A percentile compares a stretch with the other conserved stretches of the same genome.
Evolutionary conservation across 1,140 invertebrate genomes (phyloP).

Genomic region (Lamellibrachia luymesi): DNA sequence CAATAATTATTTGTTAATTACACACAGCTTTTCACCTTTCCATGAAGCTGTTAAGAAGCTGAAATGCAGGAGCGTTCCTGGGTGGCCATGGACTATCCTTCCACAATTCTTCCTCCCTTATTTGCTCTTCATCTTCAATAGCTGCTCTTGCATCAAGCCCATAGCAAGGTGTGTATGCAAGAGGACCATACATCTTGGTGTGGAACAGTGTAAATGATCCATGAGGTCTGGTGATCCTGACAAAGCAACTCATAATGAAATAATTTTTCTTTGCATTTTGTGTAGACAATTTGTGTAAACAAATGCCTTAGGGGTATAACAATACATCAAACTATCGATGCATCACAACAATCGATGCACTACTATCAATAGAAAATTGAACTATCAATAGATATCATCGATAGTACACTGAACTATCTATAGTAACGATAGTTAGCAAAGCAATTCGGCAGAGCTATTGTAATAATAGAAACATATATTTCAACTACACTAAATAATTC

Average conservation of each 20-base stretch:
- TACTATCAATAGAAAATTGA: too few species aligned
- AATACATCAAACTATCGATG: neutral
- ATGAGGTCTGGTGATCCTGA: slow-evolving; percentile 27
- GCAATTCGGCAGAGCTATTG: neutral
- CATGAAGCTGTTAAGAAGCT: slow-evolving; percentile 55
- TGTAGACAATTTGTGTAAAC: neutral
- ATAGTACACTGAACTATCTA: too few species aligned
- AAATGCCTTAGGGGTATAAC: neutral
- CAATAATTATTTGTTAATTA: neutral
- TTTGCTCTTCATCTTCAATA: slow-evolving; percentile 36
- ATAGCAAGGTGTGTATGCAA: slow-evolving; percentile 49
- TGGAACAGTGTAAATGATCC: slow-evolving; percentile 26
- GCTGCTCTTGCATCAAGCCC: slow-evolving; percentile 26
- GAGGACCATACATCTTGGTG: slow-evolving; percentile 53
- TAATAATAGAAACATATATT: neutral
- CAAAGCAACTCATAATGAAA: slow-evolving; percentile 3
- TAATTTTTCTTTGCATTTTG: neutral
- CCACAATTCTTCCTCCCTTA: slow-evolving; percentile 50
- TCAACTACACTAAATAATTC: too few species aligned
- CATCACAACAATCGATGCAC: too few species aligned
- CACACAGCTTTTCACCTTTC: slow-evolving; percentile 44
- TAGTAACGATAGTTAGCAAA: too few species aligned
- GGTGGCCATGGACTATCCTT: slow-evolving; percentile 55
- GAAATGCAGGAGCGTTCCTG: slow-evolving; percentile 54
- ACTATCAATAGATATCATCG: too few species aligned